Evolutionary conservation across 1,140 invertebrate species (phyloP), one percentile per base, ranked within the genome.

Genomic region (Zophobas morio): DNA sequence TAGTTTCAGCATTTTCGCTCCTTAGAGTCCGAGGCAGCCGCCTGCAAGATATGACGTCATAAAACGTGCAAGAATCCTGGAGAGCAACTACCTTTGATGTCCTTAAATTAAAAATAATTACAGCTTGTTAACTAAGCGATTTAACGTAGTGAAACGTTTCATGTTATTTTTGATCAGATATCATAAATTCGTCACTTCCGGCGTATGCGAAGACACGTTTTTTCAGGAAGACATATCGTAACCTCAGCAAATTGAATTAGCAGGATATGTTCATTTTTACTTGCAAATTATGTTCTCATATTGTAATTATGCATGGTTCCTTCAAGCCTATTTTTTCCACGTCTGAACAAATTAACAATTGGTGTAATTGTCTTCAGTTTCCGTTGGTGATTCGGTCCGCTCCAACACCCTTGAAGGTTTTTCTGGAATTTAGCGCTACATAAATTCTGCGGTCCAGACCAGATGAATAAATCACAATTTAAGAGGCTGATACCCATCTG

Each of bases 31-130:
- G 20, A 20, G 20, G 20, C 20, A 20, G 20, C 20, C 20, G 20
- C 20, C 20, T 20, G 20, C 20, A 20, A 20, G 20, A 20, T 20
- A 3, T 46, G 42, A 46, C 42, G 56, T 36, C 20, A 6, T 1
- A 39, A 60, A 60, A 60, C 56, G 56, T 60, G 56, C 56, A 60
- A 36, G 56, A 60, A 60, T 60, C 36, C 8, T 6, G 56, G 0
- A 5, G 54, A 35, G 56, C 56, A 60, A 39, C 36, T 39, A 60
- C 56, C 56, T 60, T 37, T 2, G 20, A 53, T 37, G 56, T 60
- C 56, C 56, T 60, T 60, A 60, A 60, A 60, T 60, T 60, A 60
- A 39, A 36, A 60, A 60, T 60, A 60, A 60, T 60, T 60, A 60
- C 35, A 35, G 1, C 56, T 60, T 60, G 56, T 60, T 60, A 60